Percentiles rank a stretch among this genome's conserved stretches.
These are phyloP conservation scores for Rallus limicola DNA, from an alignment of 2,113 vertebrate genomes.

Conservation along the genomic window DNA sequence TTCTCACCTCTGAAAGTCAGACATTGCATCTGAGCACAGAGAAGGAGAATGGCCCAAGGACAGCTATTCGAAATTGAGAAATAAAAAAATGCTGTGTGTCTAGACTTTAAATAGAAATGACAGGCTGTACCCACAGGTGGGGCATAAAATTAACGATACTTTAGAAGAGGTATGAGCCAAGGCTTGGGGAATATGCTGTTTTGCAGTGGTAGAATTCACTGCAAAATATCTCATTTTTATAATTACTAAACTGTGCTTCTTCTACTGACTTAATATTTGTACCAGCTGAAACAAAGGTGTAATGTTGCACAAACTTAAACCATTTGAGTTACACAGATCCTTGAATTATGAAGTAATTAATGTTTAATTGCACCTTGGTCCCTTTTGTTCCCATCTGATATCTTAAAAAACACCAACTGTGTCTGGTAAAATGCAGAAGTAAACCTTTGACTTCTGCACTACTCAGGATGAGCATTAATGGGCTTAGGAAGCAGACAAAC, in stretches of 20 bases:
- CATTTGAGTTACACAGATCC: neutral
- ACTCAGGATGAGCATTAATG: neutral
- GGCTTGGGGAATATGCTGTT: neutral
- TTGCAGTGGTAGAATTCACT: neutral
- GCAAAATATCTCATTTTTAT: neutral
- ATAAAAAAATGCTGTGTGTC: neutral
- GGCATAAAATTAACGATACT: neutral
- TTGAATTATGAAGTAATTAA: neutral
- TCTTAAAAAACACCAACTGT: neutral
- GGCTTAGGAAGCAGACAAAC: neutral
- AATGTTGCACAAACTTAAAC: neutral
- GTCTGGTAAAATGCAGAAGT: neutral
- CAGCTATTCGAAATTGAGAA: neutral
- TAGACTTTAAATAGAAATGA: neutral
- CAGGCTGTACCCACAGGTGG: neutral
- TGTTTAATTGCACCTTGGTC: neutral
- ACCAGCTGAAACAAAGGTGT: neutral
- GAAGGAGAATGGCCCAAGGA: neutral
- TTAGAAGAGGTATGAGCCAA: neutral
- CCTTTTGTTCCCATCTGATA: neutral
- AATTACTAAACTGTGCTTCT: neutral
- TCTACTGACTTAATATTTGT: neutral
- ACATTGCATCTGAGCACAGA: neutral
- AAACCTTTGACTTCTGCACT: neutral
- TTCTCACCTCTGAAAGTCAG: slow-evolving; percentile 21